Base-by-base conservation (phyloP, 2,888 invertebrate species). In the Dione vanillae region DNA sequence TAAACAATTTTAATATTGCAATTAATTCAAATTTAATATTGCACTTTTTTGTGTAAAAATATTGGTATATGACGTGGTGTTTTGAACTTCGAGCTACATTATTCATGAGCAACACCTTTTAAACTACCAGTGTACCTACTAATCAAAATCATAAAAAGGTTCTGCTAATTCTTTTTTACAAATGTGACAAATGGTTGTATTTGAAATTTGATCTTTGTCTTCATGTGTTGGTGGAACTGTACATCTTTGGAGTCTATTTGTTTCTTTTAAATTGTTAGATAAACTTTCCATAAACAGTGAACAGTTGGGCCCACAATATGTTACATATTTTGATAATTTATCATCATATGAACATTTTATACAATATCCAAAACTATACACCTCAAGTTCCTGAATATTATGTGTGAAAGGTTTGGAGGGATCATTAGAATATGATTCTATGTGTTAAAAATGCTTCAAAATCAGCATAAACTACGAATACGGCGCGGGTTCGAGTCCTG, bases 311-410 rank as follows among this genome's bases (percentile, higher is more conserved):
- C 77, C 82, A 19, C 43, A 76, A 59, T 79, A 80, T 40, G 76
- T 76, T 69, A 45, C 71, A 75, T 76, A 43, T 43, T 43, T 43
- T 52, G 76, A 79, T n/a, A 76, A 67, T 43, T 41, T 71, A 65
- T 80, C 71, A 72, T 80, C 75, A 71, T 74, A 80, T 58, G 77
- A 76, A 75, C 79, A 80, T 71, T 80, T 79, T 10, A 80, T 74
- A 54, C 78, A 80, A 71, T 80, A 80, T 11, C 77, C 79, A 70
- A 80, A 81, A 74, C 80, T 81, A 68, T 79, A 79, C 0, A 74
- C 73, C 52, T 77, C 75, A 72, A 79, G 78, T 76, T 74, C 74
- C 43, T 79, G 73, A 49, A 77, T 64, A 62, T 78, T 79, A n/a
- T 68, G 72, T n/a, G 78, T 78, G 43, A 62, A 74, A 12, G 78